Evolutionary conservation across 2,113 vertebrate species (phyloP).

Genomic region (Poecilia latipinna): DNA sequence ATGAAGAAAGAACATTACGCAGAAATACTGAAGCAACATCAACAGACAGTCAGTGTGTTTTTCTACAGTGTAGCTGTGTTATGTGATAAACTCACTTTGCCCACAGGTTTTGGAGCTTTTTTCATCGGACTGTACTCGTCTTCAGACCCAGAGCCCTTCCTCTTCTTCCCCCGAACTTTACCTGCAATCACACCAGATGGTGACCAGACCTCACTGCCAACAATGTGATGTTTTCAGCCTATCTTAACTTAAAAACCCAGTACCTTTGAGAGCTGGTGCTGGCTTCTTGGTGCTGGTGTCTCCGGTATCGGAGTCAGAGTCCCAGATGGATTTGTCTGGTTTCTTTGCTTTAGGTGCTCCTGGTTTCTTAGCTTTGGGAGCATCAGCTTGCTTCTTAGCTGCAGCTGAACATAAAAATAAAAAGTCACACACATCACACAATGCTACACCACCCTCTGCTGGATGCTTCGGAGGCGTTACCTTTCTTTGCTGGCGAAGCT

Average conservation of each 20-base stretch:
- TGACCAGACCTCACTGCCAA: background rate
- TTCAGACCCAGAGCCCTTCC: slow-evolving; percentile 93
- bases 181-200: slow-evolving; percentile 67
- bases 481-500: slow-evolving; percentile 87
- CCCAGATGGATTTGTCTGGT: slow-evolving; percentile 88
- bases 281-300: slow-evolving; percentile 80
- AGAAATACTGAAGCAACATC: too few species aligned
- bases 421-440: background rate
- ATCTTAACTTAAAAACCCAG: too few species aligned
- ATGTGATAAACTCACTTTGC: slow-evolving; percentile 79
- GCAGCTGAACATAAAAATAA: slow-evolving; percentile 16
- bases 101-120: slow-evolving; percentile 79
- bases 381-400: slow-evolving; percentile 86
- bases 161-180: slow-evolving; percentile 94
- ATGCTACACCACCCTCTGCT: slow-evolving; percentile 34
- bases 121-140: slow-evolving; percentile 93
- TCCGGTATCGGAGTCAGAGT: slow-evolving; percentile 92
- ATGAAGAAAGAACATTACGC: too few species aligned
- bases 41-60: too few species aligned
- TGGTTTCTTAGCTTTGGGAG: slow-evolving; percentile 87
- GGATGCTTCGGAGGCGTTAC: slow-evolving; percentile 65
- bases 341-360: slow-evolving; percentile 89
- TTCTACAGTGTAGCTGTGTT: too few species aligned
- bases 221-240: background rate
- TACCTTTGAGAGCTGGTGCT: slow-evolving; percentile 85